Percentiles rank a stretch among this genome's conserved stretches.
Conservation (phyloP, 1,140 invertebrate species). For the Drosophila baimaii region DNA sequence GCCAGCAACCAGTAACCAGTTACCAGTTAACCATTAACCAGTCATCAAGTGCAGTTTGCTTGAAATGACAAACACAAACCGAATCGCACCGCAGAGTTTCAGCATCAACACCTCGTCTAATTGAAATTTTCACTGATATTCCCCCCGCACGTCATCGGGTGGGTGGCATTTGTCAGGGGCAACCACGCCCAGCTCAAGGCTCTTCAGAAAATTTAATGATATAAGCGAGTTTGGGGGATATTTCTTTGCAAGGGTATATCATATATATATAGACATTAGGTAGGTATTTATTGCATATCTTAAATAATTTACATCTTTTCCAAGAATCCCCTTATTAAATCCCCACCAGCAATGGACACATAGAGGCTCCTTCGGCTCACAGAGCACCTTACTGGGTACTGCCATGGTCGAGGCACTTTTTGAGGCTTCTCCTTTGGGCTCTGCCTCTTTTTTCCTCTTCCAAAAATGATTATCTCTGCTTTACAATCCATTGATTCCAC, state of each 20-base stretch:
- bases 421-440: too few species aligned
- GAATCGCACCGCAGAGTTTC: constrained; percentile 51
- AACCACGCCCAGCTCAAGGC: constrained; percentile 44
- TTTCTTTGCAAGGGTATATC: not conserved
- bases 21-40: constrained; percentile 1
- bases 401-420: not conserved
- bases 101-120: constrained; percentile 80
- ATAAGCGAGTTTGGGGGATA: not conserved
- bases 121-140: constrained; percentile 65
- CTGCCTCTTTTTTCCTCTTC: constrained; percentile 11
- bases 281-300: too few species aligned
- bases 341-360: not conserved
- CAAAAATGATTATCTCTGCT: constrained; percentile 78
- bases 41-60: constrained; percentile 48
- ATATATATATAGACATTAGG: too few species aligned
- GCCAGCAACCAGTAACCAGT: too few species aligned
- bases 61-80: constrained; percentile 56
- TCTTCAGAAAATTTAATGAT: constrained; percentile 42
- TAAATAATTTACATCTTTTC: too few species aligned
- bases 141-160: constrained; percentile 4
- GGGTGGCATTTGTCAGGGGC: constrained; percentile 72
- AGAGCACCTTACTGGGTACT: not conserved
- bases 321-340: too few species aligned
- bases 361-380: not conserved
- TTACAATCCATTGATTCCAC: constrained; percentile 83